Evolutionary conservation across 1,140 invertebrate genomes (phyloP).

Genomic region (Pseudomyrmex sp.): DNA sequence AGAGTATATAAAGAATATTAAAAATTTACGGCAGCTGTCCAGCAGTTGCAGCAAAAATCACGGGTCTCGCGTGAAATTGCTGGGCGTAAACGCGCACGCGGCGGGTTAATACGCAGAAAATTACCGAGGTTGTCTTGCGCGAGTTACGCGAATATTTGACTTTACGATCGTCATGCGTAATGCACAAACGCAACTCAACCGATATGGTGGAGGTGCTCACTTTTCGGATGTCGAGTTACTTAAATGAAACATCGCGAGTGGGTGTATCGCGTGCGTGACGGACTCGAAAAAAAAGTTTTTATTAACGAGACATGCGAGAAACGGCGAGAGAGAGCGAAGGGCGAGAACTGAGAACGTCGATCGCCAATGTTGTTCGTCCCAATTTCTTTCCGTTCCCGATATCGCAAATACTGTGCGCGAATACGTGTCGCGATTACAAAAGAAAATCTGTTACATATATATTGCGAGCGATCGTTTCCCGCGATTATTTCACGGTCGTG

Average conservation of each 20-base stretch:
- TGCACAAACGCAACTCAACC: conserved; percentile 10
- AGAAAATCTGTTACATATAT: conserved; percentile 34
- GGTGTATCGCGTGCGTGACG: conserved; percentile 52
- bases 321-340: conserved; percentile 18
- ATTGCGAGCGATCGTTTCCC: conserved; percentile 28
- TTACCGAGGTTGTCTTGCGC: conserved; percentile 51
- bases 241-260: conserved; percentile 21
- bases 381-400: conserved; percentile 46
- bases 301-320: conserved; percentile 62
- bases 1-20: too few species aligned
- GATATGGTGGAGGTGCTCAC: background rate
- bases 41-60: conserved; percentile 5
- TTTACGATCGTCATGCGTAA: conserved; percentile 57
- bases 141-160: conserved; percentile 56
- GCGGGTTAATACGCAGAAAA: conserved; percentile 67
- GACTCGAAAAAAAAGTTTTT: conserved; percentile 52
- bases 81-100: conserved; percentile 36
- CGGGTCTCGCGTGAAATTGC: background rate
- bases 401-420: background rate
- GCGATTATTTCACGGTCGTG: conserved; percentile 55
- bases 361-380: conserved; percentile 16
- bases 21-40: too few species aligned
- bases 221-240: conserved; percentile 13
- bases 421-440: conserved; percentile 35
- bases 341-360: conserved; percentile 1